Conservation (phyloP, 2,797 vertebrate genomes). For the Sus cebifrons region DNA sequence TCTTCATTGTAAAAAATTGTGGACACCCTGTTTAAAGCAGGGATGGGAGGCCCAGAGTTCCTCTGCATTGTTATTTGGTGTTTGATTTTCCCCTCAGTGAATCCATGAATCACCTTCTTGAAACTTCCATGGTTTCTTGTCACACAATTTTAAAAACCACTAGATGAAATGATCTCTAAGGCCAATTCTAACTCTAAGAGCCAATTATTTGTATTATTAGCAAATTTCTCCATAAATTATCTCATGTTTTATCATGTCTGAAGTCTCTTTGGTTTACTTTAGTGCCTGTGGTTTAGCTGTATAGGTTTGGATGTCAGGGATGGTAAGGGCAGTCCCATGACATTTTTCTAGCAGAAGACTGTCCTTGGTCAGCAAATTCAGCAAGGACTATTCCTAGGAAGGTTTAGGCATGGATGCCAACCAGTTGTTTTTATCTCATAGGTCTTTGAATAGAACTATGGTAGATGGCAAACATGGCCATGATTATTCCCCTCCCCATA, state of each 20-base stretch:
- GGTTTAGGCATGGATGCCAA: background rate
- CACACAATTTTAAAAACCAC: background rate
- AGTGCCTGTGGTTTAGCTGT: background rate
- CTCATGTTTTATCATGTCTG: background rate
- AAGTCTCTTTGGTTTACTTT: background rate
- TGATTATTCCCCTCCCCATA: too few species aligned
- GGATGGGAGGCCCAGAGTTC: background rate
- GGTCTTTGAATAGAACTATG: background rate
- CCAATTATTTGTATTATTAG: background rate
- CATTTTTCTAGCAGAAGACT: background rate
- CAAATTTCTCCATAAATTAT: background rate
- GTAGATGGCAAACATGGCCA: background rate
- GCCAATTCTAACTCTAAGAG: background rate
- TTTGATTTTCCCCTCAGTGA: background rate
- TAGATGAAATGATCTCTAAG: background rate
- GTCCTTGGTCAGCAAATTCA: background rate
- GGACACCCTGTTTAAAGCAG: background rate
- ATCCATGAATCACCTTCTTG: background rate
- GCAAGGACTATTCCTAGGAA: background rate
- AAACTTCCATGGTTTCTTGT: background rate
- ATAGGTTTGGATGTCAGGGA: background rate
- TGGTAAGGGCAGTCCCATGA: background rate
- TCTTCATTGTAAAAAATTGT: background rate
- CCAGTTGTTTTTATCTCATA: background rate
- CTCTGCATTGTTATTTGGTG: background rate